Percentiles rank a stretch among this genome's conserved stretches.
These are phyloP conservation scores for Onychostoma macrolepis DNA, from an alignment of 2,113 vertebrate genomes.

Conservation along the genomic window DNA sequence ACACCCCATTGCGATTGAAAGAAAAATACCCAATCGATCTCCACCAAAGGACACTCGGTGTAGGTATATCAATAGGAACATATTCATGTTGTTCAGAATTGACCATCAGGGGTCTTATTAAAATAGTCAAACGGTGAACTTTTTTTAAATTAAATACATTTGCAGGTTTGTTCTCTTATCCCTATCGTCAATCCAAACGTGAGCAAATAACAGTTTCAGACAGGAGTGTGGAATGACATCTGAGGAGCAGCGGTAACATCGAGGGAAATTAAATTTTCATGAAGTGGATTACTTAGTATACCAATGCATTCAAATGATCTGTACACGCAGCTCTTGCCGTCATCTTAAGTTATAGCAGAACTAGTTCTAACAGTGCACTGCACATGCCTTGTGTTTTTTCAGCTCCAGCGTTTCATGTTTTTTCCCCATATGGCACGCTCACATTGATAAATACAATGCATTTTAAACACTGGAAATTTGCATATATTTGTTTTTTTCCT, in stretches of 20 bases:
- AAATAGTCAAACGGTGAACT: not conserved
- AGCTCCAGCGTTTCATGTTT: not conserved
- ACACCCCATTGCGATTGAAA: not conserved
- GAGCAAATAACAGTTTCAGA: not conserved
- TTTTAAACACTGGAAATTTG: not conserved
- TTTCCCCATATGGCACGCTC: not conserved
- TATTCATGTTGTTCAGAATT: not conserved
- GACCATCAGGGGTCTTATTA: not conserved
- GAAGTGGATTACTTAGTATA: slow-evolving; percentile 2
- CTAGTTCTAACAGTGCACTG: not conserved
- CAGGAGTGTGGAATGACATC: not conserved
- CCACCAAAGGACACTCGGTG: not conserved
- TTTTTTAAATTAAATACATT: not conserved
- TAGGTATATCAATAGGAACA: not conserved
- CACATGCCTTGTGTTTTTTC: not conserved
- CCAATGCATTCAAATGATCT: slow-evolving; percentile 9
- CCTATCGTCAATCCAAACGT: not conserved
- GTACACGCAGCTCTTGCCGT: not conserved
- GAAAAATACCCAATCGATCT: not conserved
- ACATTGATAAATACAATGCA: not conserved
- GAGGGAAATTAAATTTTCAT: slow-evolving; percentile 4
- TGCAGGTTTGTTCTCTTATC: not conserved
- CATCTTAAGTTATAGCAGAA: slow-evolving; percentile 6
- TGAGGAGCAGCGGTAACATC: slow-evolving; percentile 10
- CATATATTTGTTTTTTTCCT: not conserved